Evolutionary conservation across 2,797 vertebrate species (phyloP).

Genomic region (Acanthopagrus latus): DNA sequence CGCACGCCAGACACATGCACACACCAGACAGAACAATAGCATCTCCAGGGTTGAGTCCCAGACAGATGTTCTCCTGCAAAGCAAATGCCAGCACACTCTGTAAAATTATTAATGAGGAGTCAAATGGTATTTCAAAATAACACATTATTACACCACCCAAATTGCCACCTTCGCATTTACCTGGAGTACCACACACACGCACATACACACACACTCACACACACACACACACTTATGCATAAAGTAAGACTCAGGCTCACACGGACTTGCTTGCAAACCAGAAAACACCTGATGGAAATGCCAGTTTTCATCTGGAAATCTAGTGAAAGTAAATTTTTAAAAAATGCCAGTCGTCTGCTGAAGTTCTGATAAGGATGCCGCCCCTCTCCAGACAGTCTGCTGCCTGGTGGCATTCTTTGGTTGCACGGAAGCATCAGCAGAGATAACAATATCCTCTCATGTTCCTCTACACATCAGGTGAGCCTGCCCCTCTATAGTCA

Average conservation of each 20-base stretch:
- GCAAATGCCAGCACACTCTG: conserved; percentile 50
- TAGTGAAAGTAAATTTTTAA: conserved; percentile 62
- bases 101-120: conserved; percentile 57
- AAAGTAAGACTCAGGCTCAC: not conserved
- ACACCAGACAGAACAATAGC: conserved; percentile 36
- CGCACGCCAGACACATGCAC: not conserved
- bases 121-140: conserved; percentile 50
- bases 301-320: conserved; percentile 65
- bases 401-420: conserved; percentile 49
- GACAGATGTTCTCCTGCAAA: conserved; percentile 62
- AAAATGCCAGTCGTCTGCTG: conserved; percentile 60
- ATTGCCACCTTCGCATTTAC: conserved; percentile 14
- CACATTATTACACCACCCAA: conserved; percentile 30
- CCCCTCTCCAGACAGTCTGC: conserved; percentile 50
- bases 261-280: not conserved
- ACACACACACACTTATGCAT: not conserved
- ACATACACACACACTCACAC: conserved; percentile 12
- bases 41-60: conserved; percentile 47
- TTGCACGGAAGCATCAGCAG: conserved; percentile 45
- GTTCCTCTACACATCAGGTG: conserved; percentile 49
- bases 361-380: conserved; percentile 67
- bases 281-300: conserved; percentile 67
- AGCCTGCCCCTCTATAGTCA: conserved; percentile 22
- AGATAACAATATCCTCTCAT: conserved; percentile 71
- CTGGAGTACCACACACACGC: conserved; percentile 31